Evolutionary conservation across 2,888 invertebrate genomes (phyloP), one percentile per base, ranked within the genome.

Genomic region (Sphinx pinastri): DNA sequence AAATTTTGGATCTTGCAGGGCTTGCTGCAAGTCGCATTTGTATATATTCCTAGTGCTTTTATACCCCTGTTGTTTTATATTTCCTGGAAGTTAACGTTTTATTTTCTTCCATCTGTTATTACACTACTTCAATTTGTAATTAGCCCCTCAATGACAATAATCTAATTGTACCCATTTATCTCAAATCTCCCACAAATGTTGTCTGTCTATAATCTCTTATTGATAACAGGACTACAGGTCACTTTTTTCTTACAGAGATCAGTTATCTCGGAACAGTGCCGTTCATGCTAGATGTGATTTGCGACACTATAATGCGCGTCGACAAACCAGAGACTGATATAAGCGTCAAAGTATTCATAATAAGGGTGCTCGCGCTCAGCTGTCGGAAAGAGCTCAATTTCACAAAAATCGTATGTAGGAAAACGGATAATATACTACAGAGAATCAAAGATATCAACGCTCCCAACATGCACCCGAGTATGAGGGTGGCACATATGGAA

Each of bases 401-500:
- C 77, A 88, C 94, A n/a, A 92, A 93, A 72, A 92, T 96, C 73
- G 92, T 94, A 31, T 78, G 82, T 68, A 85, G 94, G 79, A 83
- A 84, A 51, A 83, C 86, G 38, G 82, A 86, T 7, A 79, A 80
- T 68, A 76, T 93, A 14, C 74, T 76, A 0, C 79, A 83, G 70
- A 83, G 79, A 0, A 88, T 90, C 69, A 84, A 80, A 68, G 79
- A 87, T 14, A 85, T 91, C 2, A 84, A 88, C 47, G 77, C 81
- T 0, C 78, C 88, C 0, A 82, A 88, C 31, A 88, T 95, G 67
- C 93, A 94, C 70, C 95, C 96, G 0, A 96, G 96, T 16, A 88
- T 96, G 45, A 96, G 96, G 84, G 94, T 97, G 68, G 96, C 96
- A 0, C 96, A 95, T 71, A 94, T 96, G 71, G 95, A 95, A 68